Evolutionary conservation across 2,113 vertebrate species (phyloP).

Genomic region (Condylura cristata): DNA sequence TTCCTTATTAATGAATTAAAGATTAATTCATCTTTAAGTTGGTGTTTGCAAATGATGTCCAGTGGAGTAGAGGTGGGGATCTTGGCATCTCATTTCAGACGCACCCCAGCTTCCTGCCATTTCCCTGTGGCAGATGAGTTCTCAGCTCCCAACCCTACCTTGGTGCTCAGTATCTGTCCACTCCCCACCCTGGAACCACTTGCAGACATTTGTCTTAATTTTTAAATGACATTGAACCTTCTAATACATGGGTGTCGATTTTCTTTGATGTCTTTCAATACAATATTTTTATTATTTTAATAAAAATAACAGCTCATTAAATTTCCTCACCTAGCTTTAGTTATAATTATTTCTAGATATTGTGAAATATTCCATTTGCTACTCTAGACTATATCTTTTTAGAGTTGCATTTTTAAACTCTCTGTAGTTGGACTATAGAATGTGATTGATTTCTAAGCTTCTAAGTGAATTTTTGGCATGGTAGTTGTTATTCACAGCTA

Average conservation of each 20-base stretch:
- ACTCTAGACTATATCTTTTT: neutral
- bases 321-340: neutral
- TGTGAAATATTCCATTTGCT: neutral
- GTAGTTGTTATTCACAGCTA: neutral
- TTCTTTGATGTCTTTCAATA: neutral
- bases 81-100: neutral
- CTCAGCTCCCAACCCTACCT: neutral
- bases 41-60: neutral
- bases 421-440: neutral
- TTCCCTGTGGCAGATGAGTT: neutral
- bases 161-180: neutral
- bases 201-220: neutral
- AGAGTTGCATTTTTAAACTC: neutral
- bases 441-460: neutral
- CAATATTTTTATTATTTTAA: neutral
- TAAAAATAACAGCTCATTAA: neutral
- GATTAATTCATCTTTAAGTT: neutral
- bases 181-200: neutral
- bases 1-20: too few relatives aligned
- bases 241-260: neutral
- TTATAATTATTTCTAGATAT: neutral
- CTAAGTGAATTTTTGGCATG: neutral
- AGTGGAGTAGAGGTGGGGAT: neutral
- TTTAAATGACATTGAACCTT: neutral
- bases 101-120: neutral